Conservation (phyloP, 2,113 vertebrate genomes). For the Rhinopithecus roxellana region DNA sequence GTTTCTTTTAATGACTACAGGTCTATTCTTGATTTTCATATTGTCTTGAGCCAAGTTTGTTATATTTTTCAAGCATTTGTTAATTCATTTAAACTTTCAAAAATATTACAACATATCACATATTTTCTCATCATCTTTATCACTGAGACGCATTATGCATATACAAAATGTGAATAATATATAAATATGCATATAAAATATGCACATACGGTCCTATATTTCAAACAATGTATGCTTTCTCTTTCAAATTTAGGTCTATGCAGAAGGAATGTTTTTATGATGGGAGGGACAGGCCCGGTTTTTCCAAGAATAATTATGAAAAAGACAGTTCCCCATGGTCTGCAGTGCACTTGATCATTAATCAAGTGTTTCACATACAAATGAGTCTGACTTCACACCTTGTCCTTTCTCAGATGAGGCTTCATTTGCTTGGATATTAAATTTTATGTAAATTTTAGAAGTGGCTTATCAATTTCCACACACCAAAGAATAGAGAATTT, state of each 20-base stretch:
- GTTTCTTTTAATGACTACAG: not conserved
- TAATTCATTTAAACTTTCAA: conserved; percentile 19
- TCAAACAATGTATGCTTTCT: not conserved
- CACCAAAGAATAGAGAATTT: not conserved
- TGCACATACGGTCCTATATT: not conserved
- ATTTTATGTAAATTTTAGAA: not conserved
- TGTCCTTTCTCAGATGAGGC: not conserved
- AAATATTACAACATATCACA: not conserved
- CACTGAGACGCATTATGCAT: not conserved
- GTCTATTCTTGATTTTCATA: not conserved
- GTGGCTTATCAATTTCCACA: not conserved
- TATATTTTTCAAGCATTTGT: not conserved
- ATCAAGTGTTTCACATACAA: not conserved
- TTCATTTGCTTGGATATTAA: not conserved
- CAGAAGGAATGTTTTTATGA: not conserved
- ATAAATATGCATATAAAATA: not conserved
- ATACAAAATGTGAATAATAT: conserved; percentile 15
- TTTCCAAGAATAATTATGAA: not conserved
- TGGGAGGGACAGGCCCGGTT: not conserved
- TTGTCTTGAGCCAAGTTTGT: not conserved
- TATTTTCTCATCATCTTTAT: not conserved
- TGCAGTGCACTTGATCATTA: not conserved
- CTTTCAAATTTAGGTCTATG: not conserved
- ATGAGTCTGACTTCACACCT: not conserved
- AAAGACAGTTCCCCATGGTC: not conserved